Evolutionary conservation across 1,140 invertebrate genomes (phyloP), one percentile per base, ranked within the genome.

Genomic region (Zaprionus lachaisei): DNA sequence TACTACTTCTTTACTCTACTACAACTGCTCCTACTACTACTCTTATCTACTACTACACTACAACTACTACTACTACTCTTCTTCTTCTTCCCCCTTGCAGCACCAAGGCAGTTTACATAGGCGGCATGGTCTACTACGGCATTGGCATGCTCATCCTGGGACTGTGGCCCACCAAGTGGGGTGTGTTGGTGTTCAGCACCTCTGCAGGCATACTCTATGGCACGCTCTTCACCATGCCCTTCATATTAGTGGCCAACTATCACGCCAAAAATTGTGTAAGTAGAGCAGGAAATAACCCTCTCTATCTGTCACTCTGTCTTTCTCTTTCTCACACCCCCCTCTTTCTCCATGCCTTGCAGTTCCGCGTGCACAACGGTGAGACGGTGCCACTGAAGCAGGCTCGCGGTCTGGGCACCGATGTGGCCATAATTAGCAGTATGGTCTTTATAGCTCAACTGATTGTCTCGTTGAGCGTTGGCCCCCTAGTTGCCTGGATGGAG

Each of bases 191-290:
- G 0, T 96, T 97, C 68, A 96, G 96, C 2, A 95, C 95, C 86
- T 95, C 95, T 2, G 96, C 96, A 5, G 97, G 97, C 0, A 95
- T 97, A 22, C 96, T 97, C 94, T 98, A 97, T 86, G 96, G 97
- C 4, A 97, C 97, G 0, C 93, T 97, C 5, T 97, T 97, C 75
- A 98, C 97, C 1, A 97, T 98, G 94, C 97, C 97, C 15, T 97
- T 97, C 85, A 93, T 97, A n/a, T 89, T 98, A 31, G 94, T 98
- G 28, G 96, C 97, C 17, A 95, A 96, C 81, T 98, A 97, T 92
- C 97, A 98, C 89, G 95, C 95, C 15, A 95, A 94, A 17, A 95
- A 95, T 72, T 95, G 94, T 93, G 96, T 97, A 94, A 77, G 89
- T 84, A 66, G n/a, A 49, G 6, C 6, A 15, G 7, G 15, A 20